Base-by-base conservation (phyloP, 2,888 invertebrate genomes). In the Sericinus montela region DNA sequence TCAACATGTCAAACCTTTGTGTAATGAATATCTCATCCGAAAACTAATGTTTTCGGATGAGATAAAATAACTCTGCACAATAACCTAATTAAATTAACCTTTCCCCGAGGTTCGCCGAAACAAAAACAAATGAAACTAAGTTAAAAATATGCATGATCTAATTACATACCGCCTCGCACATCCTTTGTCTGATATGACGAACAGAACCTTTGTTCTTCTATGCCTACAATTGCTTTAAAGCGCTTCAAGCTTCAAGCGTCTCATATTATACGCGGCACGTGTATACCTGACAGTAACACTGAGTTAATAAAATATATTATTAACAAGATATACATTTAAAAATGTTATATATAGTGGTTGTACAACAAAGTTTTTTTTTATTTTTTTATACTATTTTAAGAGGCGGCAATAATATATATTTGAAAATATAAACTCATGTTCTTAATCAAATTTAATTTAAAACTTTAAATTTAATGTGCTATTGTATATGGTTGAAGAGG, bases 381-480 rank as follows among this genome's bases (percentile, higher is more conserved):
- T n/a, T n/a, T n/a, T n/a, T n/a, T n/a, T n/a, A n/a, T n/a, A n/a
- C n/a, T n/a, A n/a, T n/a, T n/a, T n/a, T n/a, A 91, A 28, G n/a
- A n/a, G n/a, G n/a, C n/a, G n/a, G n/a, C n/a, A 23, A 91, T 94
- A 91, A 92, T 55, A 80, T 95, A 69, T 83, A 91, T 62, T n/a
- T n/a, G n/a, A n/a, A n/a, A n/a, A n/a, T n/a, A n/a, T n/a, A n/a
- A n/a, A n/a, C n/a, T n/a, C n/a, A n/a, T n/a, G n/a, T n/a, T n/a
- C n/a, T n/a, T n/a, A n/a, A n/a, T n/a, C n/a, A n/a, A n/a, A n/a
- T n/a, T n/a, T n/a, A n/a, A n/a, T n/a, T n/a, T n/a, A n/a, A n/a
- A n/a, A n/a, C n/a, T n/a, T n/a, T n/a, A n/a, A n/a, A n/a, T n/a
- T n/a, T n/a, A n/a, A n/a, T n/a, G n/a, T n/a, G n/a, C n/a, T n/a